Evolutionary conservation across 1,140 invertebrate species (phyloP).

Genomic region (Rhopalosiphum padi): DNA sequence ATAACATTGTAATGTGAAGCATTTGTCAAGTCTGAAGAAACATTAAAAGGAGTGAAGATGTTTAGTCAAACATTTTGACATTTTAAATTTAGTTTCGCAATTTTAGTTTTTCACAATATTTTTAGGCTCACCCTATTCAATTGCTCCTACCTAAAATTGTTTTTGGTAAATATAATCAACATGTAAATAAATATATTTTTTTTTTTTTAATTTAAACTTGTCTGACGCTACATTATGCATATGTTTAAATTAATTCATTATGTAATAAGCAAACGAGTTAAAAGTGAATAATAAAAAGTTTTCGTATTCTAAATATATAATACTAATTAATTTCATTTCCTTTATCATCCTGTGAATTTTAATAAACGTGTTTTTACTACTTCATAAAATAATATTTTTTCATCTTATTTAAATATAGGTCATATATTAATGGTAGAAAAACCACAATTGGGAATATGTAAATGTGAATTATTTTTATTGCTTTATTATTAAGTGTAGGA

Average conservation of each 20-base stretch:
- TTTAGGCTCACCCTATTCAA: constrained; percentile 32
- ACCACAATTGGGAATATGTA: neutral
- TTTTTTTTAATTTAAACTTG: constrained; percentile 37
- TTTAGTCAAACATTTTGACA: constrained; percentile 29
- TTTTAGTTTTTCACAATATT: constrained; percentile 44
- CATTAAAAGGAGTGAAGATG: constrained; percentile 25
- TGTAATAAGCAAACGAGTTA: constrained; percentile 45
- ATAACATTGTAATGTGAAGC: constrained; percentile 53
- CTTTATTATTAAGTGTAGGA: neutral
- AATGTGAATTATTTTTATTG: neutral
- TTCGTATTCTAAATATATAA: constrained; percentile 19
- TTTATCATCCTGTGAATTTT: neutral
- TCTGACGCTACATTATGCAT: constrained; percentile 11
- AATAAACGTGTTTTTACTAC: neutral
- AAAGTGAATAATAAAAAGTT: constrained; percentile 38
- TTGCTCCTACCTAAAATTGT: constrained; percentile 19
- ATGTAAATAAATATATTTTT: constrained; percentile 39
- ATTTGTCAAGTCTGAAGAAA: constrained; percentile 51
- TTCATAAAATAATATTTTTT: neutral
- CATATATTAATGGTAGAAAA: neutral
- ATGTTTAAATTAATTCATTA: constrained; percentile 25
- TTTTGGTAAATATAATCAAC: constrained; percentile 40
- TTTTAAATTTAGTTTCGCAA: constrained; percentile 28
- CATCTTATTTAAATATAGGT: neutral
- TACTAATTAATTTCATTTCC: neutral